Conservation (phyloP, 1,140 invertebrate genomes). For the Zaprionus ornatus region DNA sequence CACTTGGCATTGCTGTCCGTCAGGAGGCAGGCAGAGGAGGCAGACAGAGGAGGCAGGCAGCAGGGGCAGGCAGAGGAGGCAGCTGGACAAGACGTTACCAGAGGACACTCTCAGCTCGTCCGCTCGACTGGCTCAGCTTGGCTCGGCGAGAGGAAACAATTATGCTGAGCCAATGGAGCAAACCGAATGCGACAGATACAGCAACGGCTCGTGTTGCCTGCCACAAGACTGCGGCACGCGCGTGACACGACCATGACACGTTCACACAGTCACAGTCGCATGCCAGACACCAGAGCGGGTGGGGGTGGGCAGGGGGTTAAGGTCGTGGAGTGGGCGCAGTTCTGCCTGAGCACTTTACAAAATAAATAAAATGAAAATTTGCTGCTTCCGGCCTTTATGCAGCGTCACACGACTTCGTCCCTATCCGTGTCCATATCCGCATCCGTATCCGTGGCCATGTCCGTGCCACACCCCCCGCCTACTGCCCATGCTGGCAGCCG, state of each 20-base stretch:
- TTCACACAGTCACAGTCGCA: background rate
- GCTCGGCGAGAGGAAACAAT: constrained; percentile 61
- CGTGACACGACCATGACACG: constrained; percentile 47
- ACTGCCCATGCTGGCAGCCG: background rate
- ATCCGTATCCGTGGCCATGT: constrained; percentile 68
- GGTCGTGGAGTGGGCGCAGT: background rate
- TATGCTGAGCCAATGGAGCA: constrained; percentile 76
- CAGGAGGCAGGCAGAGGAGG: background rate
- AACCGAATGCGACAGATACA: constrained; percentile 59
- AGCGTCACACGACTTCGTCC: constrained; percentile 36
- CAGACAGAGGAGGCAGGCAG: background rate
- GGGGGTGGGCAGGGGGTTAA: background rate
- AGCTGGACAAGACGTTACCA: background rate
- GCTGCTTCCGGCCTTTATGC: constrained; percentile 71
- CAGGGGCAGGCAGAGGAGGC: background rate
- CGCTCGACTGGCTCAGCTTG: background rate
- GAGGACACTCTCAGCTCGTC: background rate
- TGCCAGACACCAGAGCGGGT: background rate
- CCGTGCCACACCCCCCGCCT: constrained; percentile 39
- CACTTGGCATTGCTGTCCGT: constrained; percentile 6
- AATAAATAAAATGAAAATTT: constrained; percentile 82
- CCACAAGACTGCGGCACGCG: constrained; percentile 1
- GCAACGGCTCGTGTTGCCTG: constrained; percentile 38
- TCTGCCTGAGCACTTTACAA: constrained; percentile 67
- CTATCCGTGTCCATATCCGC: constrained; percentile 54